Percentiles rank a stretch among this genome's conserved stretches.
Evolutionary conservation across 2,797 vertebrate species (phyloP).

Genomic region (Gymnothorax javanicus): DNA sequence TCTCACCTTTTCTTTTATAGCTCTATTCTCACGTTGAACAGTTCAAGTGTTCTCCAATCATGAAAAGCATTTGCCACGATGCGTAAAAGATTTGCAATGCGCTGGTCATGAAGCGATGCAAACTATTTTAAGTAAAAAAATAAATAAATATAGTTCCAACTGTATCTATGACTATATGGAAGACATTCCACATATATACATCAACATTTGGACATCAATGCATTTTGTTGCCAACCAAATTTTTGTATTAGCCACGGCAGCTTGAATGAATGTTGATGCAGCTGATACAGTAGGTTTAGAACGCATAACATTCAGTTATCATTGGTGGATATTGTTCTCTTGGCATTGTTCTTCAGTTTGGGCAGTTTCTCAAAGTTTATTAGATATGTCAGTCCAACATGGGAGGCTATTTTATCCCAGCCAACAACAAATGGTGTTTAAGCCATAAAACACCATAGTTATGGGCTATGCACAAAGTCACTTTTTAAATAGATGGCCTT

Average conservation of each 20-base stretch:
- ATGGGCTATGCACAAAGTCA: background rate
- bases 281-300: background rate
- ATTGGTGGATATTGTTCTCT: background rate
- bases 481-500: background rate
- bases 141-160: background rate
- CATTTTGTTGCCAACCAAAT: background rate
- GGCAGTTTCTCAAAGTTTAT: background rate
- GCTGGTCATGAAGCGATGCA: background rate
- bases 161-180: background rate
- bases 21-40: slow-evolving; percentile 18
- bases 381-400: background rate
- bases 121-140: background rate
- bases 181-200: background rate
- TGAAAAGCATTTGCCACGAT: background rate
- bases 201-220: no score
- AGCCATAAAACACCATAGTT: background rate
- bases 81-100: slow-evolving; percentile 8
- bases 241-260: background rate
- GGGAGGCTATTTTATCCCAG: background rate
- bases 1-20: slow-evolving; percentile 25
- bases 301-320: background rate
- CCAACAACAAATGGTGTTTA: background rate
- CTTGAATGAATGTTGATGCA: background rate
- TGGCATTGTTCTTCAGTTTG: background rate
- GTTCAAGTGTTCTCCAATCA: slow-evolving; percentile 20